Evolutionary conservation across 2,888 invertebrate species (phyloP), one percentile per base, ranked within the genome.

Genomic region (Chouioia cunea): DNA sequence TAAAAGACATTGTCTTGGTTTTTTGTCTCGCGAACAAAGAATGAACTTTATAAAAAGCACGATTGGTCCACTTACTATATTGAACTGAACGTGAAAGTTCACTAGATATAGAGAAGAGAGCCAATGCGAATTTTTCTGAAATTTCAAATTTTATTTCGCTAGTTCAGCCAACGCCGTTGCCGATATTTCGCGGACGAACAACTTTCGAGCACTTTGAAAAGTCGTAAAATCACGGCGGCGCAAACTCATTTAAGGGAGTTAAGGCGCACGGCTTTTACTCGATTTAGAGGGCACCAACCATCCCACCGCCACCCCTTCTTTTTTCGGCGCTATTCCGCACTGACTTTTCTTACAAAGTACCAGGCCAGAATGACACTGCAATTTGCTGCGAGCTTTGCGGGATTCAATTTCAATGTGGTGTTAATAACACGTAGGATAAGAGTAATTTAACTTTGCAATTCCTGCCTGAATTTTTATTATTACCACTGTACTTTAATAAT

Each of bases 111-210:
- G 36, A 57, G n/a, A 58, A 43, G 63, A 6, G 20, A 22, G 46
- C 43, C 27, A 0, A 36, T 4, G 53, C 27, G 44, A 53, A 53
- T 70, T 71, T 64, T 65, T 71, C 60, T 70, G 71, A 73, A 74
- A 65, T 56, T 65, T 54, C 48, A 57, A 65, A 65, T 65, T 65
- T 65, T 57, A 65, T 65, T 65, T 52, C 65, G 20, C 65, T 36
- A 53, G 47, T 53, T 54, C 60, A 4, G 57, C 20, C 8, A 22
- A 16, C 46, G 44, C 20, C 18, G 12, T 23, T 27, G 46, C 48
- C 54, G 57, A 63, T 63, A 57, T 63, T 68, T 69, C 57, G 57
- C 54, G 68, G 56, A 47, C 14, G 23, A 57, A 57, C 23, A 48
- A 63, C 44, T 63, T 69, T 43, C 20, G 58, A 66, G 52, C n/a